These are phyloP conservation scores for Steinernema scapterisci DNA, from an alignment of 2,888 invertebrate species.

Conservation along the genomic window DNA sequence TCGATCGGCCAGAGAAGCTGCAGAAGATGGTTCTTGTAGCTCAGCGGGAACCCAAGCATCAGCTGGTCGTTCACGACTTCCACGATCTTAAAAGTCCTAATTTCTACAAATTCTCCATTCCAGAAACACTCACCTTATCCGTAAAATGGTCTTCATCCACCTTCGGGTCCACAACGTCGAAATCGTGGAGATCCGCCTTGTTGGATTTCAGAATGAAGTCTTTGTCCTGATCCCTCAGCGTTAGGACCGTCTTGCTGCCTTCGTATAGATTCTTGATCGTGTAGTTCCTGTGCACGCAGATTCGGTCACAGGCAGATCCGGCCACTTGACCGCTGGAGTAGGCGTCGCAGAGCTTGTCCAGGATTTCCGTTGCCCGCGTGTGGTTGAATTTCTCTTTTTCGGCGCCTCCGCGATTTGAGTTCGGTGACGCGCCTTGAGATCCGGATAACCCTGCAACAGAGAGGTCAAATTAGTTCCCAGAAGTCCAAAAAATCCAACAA, in stretches of 20 bases:
- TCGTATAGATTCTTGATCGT: constrained; percentile 60
- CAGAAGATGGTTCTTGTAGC: constrained; percentile 60
- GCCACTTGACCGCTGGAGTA: constrained; percentile 49
- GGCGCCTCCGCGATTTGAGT: neutral
- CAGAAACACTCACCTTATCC: constrained; percentile 45
- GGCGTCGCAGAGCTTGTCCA: constrained; percentile 54
- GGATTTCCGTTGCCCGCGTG: constrained; percentile 51
- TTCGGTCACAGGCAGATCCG: constrained; percentile 63
- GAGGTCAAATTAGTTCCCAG: neutral
- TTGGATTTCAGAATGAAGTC: constrained; percentile 61
- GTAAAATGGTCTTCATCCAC: constrained; percentile 54
- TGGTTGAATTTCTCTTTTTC: constrained; percentile 28
- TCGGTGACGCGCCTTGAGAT: neutral
- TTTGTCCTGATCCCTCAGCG: constrained; percentile 58
- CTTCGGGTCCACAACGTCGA: constrained; percentile 46
- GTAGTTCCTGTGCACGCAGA: constrained; percentile 59
- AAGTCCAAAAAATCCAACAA: neutral
- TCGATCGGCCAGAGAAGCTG: constrained; percentile 61
- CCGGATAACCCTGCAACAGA: constrained; percentile 7
- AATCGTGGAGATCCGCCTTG: constrained; percentile 51
- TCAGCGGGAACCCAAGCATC: constrained; percentile 60
- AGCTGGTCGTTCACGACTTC: constrained; percentile 62
- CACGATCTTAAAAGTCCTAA: constrained; percentile 50
- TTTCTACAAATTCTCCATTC: too few relatives aligned
- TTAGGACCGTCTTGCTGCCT: constrained; percentile 57